Evolutionary conservation across 2,888 invertebrate genomes (phyloP).

Genomic region (Pinctada fucata): DNA sequence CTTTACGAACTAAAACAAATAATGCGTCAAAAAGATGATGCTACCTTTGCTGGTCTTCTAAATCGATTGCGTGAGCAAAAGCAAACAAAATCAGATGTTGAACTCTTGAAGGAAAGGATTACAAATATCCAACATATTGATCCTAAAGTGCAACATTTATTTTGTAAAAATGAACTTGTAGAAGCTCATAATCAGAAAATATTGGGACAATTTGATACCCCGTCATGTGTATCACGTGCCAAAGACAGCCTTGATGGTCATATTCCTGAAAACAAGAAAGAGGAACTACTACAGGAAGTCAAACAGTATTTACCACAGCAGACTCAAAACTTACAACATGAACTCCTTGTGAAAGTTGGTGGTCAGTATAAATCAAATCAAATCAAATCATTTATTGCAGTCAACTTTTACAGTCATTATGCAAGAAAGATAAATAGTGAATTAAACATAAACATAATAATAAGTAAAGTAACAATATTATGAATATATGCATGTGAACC

Average conservation of each 20-base stretch:
- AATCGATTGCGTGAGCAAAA: constrained; percentile 10
- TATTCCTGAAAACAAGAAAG: constrained; percentile 6
- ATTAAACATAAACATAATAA: no score
- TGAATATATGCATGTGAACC: no score
- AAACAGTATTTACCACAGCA: constrained; percentile 6
- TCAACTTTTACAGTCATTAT: no score
- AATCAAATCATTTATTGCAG: no score
- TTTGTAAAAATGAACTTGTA: background rate
- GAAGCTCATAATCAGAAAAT: background rate
- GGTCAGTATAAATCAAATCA: no score
- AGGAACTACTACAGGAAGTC: constrained; percentile 3
- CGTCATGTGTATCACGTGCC: background rate
- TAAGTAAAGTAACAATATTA: no score
- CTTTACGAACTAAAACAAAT: constrained; percentile 4
- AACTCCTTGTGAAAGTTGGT: constrained; percentile 13
- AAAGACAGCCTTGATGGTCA: background rate
- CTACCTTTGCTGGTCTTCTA: constrained; percentile 5
- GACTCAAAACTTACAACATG: background rate
- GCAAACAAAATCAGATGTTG: no score
- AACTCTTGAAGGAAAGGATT: background rate
- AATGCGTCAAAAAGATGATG: constrained; percentile 10
- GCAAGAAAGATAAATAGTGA: no score
- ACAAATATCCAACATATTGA: background rate
- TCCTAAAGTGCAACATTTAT: background rate
- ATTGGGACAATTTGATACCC: background rate